Conservation (phyloP, 92 coral and sea anemone genomes). For the Diadumene lineata region DNA sequence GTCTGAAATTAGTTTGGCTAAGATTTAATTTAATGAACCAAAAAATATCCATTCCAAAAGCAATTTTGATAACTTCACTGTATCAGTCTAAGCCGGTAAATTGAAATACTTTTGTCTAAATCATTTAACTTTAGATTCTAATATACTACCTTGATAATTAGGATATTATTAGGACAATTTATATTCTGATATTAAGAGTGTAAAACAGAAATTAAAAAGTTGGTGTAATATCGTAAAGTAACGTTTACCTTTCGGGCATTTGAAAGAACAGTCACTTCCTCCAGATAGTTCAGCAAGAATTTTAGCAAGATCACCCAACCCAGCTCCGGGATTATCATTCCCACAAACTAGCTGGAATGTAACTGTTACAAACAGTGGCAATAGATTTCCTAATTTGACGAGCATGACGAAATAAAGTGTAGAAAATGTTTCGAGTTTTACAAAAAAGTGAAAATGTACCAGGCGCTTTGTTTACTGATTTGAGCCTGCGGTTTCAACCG, state of each 20-base stretch:
- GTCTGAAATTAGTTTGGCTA: no score
- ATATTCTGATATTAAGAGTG: neutral
- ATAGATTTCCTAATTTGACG: neutral
- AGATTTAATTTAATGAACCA: no score
- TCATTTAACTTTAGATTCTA: neutral
- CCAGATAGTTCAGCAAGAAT: constrained; percentile 79
- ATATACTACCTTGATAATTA: neutral
- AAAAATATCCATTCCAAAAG: no score
- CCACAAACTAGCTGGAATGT: constrained; percentile 26
- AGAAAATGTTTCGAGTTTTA: neutral
- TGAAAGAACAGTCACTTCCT: constrained; percentile 65
- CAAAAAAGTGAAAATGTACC: constrained; percentile 8
- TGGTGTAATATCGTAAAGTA: neutral
- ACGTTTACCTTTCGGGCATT: constrained; percentile 73
- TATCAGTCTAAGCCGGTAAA: neutral
- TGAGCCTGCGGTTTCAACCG: constrained; percentile 21
- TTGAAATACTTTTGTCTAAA: neutral
- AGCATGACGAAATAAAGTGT: constrained; percentile 1
- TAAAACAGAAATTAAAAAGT: neutral
- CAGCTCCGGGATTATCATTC: constrained; percentile 36
- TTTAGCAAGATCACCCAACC: constrained; percentile 78
- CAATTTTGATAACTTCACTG: no score
- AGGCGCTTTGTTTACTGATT: neutral
- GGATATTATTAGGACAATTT: neutral
- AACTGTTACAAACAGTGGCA: constrained; percentile 1